Evolutionary conservation across 2,888 invertebrate genomes (phyloP), one percentile per base, ranked within the genome.

Genomic region (Psococerastis gibbosa): DNA sequence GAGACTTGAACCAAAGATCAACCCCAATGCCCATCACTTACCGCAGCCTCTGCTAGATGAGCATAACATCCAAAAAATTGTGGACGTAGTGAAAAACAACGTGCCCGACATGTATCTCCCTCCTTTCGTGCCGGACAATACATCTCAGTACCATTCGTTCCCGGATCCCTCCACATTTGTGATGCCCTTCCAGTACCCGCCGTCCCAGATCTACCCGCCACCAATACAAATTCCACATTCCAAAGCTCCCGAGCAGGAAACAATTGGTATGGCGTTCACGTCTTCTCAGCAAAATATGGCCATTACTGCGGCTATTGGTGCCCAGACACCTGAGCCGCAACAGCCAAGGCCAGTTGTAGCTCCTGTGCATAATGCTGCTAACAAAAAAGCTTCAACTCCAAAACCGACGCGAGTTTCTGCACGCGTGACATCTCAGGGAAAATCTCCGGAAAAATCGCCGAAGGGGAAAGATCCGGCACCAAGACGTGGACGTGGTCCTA

Each of bases 201-300:
- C 74, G 50, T 48, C 68, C 42, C 59, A 74, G 38, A 57, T 71
- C 50, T 69, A 70, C 31, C 69, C 71, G 6, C 57, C 68, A 20
- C 56, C 66, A 8, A n/a, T n/a, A n/a, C n/a, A n/a, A n/a, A n/a
- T n/a, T n/a, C n/a, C n/a, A n/a, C n/a, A n/a, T n/a, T 15, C 11
- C 16, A 75, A 76, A 52, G 65, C 69, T 1, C 52, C 64, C 15
- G 70, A 69, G 35, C 69, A 70, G 54, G 60, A 56, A 20, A 56
- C 67, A 49, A 63, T 65, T 46, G 63, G 60, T 52, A 64, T 69
- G 3, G 66, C 71, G 3, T 85, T 84, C 56, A 82, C 83, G 1
- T 76, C 82, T 5, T 80, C 82, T 0, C 77, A 80, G 45, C 82
- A 82, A 56, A 84, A 83, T 54, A 73, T 84, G 65, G 81, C 81